Conservation (phyloP, 2,888 invertebrate genomes). For the Euproctis similis region DNA sequence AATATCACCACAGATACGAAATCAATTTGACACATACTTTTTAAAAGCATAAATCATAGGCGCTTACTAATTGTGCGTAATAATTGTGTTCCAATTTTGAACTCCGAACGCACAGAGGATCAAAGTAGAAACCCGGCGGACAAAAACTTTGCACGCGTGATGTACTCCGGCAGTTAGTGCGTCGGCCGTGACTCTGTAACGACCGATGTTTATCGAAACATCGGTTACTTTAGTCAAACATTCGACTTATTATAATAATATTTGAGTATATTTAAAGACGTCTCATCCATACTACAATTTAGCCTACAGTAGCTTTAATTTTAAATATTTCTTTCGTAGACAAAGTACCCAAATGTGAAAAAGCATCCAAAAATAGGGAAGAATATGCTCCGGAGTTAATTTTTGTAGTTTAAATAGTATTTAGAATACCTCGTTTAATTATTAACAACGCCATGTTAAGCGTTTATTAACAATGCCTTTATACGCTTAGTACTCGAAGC, state of each 20-base stretch:
- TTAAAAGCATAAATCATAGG: conserved; percentile 55
- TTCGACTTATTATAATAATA: conserved; percentile 13
- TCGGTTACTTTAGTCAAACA: conserved; percentile 25
- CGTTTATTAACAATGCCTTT: too few species aligned
- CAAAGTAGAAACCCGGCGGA: conserved; percentile 35
- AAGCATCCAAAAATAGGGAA: too few species aligned
- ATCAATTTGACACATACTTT: conserved; percentile 22
- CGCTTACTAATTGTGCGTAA: conserved; percentile 45
- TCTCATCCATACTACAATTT: too few species aligned
- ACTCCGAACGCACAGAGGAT: conserved; percentile 30
- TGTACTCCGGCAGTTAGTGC: conserved; percentile 57
- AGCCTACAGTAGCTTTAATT: too few species aligned
- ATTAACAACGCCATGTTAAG: too few species aligned
- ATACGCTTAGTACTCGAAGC: too few species aligned
- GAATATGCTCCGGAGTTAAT: too few species aligned
- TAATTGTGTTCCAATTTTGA: conserved; percentile 30
- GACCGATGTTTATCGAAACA: conserved; percentile 62
- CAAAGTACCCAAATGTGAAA: too few species aligned
- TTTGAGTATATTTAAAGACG: conserved; percentile 14
- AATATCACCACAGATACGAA: conserved; percentile 34
- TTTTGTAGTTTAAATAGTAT: too few species aligned
- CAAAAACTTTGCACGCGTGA: conserved; percentile 63
- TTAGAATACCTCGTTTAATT: too few species aligned
- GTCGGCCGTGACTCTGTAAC: conserved; percentile 63
- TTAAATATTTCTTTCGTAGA: too few species aligned